A percentile compares a stretch with the other conserved stretches of the same genome.
These are phyloP conservation scores for Drosophila pectinifera DNA, from an alignment of 1,140 invertebrate genomes.

Conservation along the genomic window DNA sequence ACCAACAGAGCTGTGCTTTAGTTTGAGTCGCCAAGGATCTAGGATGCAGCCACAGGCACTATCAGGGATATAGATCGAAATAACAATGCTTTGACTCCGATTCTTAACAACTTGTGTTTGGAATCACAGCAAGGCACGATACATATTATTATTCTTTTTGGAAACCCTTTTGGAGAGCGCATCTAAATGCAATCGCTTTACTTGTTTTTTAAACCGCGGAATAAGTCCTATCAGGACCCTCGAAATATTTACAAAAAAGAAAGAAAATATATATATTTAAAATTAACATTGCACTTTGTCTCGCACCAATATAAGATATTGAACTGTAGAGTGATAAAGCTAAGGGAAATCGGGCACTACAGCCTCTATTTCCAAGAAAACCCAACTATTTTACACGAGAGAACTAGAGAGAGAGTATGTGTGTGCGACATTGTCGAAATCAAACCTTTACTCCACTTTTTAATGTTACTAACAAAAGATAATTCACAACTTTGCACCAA, in stretches of 20 bases:
- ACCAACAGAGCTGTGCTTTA: conserved; percentile 51
- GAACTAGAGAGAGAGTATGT: conserved; percentile 65
- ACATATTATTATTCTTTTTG: conserved; percentile 18
- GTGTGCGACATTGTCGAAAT: conserved; percentile 48
- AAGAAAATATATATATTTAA: conserved; percentile 31
- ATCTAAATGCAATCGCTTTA: conserved; percentile 42
- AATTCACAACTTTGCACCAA: conserved; percentile 60
- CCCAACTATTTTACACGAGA: conserved; percentile 62
- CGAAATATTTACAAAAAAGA: conserved; percentile 35
- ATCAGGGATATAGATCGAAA: conserved; percentile 63
- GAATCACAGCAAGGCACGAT: conserved; percentile 12
- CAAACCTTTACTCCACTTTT: conserved; percentile 53
- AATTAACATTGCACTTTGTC: conserved; percentile 65
- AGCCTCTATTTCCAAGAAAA: conserved; percentile 32
- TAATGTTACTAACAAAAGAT: conserved; percentile 58
- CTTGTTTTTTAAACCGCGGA: conserved; percentile 44
- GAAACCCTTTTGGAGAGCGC: conserved; percentile 30
- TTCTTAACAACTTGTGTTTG: conserved; percentile 51
- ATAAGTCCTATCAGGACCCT: conserved; percentile 22
- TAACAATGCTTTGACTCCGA: conserved; percentile 18
- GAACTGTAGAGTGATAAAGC: conserved; percentile 73
- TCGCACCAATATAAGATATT: conserved; percentile 80
- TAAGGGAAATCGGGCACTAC: conserved; percentile 24
- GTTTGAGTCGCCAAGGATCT: conserved; percentile 30
- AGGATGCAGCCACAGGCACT: conserved; percentile 19